These are phyloP conservation scores for Wasmannia auropunctata DNA, from an alignment of 1,140 invertebrate genomes.

Conservation along the genomic window DNA sequence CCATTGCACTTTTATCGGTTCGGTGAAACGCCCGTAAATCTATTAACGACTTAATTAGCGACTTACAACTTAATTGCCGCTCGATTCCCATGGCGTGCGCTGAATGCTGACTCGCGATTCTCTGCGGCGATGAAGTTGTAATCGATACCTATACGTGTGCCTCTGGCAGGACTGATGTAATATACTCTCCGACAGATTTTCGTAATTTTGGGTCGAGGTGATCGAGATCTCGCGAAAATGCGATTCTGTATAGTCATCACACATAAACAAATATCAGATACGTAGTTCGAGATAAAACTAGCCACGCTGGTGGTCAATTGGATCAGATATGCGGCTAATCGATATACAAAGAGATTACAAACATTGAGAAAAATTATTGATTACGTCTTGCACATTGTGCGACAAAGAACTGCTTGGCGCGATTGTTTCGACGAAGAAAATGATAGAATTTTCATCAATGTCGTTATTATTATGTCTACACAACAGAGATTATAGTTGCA, in stretches of 20 bases:
- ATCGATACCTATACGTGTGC: not conserved
- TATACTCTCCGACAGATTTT: conserved; percentile 1
- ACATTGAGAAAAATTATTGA: conserved; percentile 7
- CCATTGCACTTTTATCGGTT: conserved; percentile 40
- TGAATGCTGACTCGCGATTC: not conserved
- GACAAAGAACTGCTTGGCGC: conserved; percentile 12
- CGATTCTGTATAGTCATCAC: not conserved
- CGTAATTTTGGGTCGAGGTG: not conserved
- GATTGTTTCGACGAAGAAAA: not conserved
- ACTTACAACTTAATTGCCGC: conserved; percentile 49
- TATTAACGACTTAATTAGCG: conserved; percentile 36
- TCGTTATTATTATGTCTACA: not conserved
- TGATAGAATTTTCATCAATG: conserved; percentile 16
- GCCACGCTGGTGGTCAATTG: not conserved
- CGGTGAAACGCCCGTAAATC: conserved; percentile 2
- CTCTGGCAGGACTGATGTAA: not conserved
- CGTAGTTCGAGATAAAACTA: conserved; percentile 56
- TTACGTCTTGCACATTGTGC: not conserved
- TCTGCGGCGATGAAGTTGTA: not conserved
- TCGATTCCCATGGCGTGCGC: not conserved
- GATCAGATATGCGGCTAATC: conserved; percentile 20
- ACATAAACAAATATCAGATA: conserved; percentile 16
- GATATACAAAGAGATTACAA: not conserved
- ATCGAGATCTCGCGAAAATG: conserved; percentile 35
- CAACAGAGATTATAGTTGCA: conserved; percentile 34